Conservation (phyloP, 2,113 vertebrate genomes). For the Zosterops pallidus region DNA sequence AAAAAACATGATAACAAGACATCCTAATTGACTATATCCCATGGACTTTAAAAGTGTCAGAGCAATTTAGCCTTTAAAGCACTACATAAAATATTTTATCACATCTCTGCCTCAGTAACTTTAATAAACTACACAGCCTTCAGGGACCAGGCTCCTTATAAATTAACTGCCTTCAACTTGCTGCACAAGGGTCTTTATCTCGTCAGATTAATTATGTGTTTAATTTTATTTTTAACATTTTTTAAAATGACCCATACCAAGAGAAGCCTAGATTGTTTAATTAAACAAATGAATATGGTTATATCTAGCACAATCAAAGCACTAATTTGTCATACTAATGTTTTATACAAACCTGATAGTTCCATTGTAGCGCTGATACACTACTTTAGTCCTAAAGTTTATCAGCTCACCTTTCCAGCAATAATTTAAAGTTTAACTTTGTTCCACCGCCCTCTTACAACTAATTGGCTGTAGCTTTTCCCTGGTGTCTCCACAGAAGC, state of each 20-base stretch:
- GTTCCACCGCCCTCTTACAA: background rate
- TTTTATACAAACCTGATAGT: constrained; percentile 78
- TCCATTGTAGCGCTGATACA: constrained; percentile 75
- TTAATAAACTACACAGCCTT: constrained; percentile 93
- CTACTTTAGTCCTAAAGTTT: constrained; percentile 46
- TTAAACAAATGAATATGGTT: constrained; percentile 91
- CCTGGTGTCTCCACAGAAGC: constrained; percentile 5
- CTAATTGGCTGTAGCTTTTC: constrained; percentile 55
- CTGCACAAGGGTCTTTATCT: constrained; percentile 89
- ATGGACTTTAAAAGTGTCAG: constrained; percentile 77
- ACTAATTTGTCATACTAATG: constrained; percentile 86
- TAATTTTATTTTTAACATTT: constrained; percentile 97
- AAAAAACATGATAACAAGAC: constrained; percentile 80
- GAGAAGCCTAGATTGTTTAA: constrained; percentile 87
- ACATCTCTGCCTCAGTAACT: constrained; percentile 83
- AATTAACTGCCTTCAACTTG: constrained; percentile 87
- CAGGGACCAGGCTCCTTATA: constrained; percentile 84
- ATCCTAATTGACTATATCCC: constrained; percentile 82
- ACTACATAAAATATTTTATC: constrained; percentile 92
- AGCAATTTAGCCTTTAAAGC: constrained; percentile 82
- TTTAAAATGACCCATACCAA: constrained; percentile 88
- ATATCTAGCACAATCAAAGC: constrained; percentile 82
- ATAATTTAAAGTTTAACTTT: constrained; percentile 62
- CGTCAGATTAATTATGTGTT: constrained; percentile 94
- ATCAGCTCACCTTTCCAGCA: constrained; percentile 47